Conservation (phyloP, 2,888 invertebrate species). For the Tromatobia lineatoria region DNA sequence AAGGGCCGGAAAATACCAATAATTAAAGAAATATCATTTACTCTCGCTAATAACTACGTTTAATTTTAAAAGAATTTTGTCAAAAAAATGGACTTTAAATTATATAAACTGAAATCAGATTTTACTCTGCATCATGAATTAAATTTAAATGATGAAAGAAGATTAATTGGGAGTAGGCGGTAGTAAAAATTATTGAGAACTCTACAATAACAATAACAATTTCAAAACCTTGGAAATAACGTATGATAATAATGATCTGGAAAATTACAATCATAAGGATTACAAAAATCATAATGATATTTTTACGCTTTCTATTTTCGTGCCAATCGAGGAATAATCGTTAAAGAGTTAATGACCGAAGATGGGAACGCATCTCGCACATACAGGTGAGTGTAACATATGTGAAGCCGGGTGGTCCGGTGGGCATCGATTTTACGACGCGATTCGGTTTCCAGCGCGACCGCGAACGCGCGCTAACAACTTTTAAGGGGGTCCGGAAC, state of each 20-base stretch:
- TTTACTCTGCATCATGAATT: too few relatives aligned
- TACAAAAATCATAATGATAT: background rate
- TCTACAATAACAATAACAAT: background rate
- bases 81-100: too few relatives aligned
- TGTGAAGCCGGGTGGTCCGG: slow-evolving; percentile 59
- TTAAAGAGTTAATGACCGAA: slow-evolving; percentile 25
- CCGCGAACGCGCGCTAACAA: slow-evolving; percentile 38
- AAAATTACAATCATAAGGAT: background rate
- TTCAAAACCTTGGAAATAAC: background rate
- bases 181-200: background rate
- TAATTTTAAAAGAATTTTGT: too few relatives aligned
- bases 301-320: background rate
- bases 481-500: slow-evolving; percentile 43
- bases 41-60: too few relatives aligned
- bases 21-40: too few relatives aligned
- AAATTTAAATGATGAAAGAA: too few relatives aligned
- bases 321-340: background rate
- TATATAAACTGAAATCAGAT: too few relatives aligned
- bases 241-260: background rate
- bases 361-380: slow-evolving; percentile 29
- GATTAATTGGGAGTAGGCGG: background rate
- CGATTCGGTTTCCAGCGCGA: slow-evolving; percentile 56
- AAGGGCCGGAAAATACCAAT: too few relatives aligned
- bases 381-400: slow-evolving; percentile 1
- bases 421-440: slow-evolving; percentile 66